Base-by-base conservation (phyloP, 2,888 invertebrate species). In the Charanyca ferruginea region DNA sequence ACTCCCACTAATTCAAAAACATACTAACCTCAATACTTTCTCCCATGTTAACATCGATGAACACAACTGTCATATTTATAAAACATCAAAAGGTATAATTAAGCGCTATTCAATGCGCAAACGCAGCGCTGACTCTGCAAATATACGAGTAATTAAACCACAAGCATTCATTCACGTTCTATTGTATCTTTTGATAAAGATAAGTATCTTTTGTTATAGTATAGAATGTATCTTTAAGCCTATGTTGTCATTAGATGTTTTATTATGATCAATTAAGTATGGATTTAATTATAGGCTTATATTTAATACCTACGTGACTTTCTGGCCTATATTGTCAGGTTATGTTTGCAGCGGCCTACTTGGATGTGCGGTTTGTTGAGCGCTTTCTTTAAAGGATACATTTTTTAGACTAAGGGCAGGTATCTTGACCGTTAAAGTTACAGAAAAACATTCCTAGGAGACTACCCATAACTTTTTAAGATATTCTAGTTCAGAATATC, bases 101-200 rank as follows among this genome's bases (percentile, higher is more conserved):
- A 82, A 79, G 68, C 58, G 16, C 77, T 57, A 83, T 83, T 82
- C 62, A 81, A 22, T 76, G 70, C 72, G 71, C 81, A 25, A 55
- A 63, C 74, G 49, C 66, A 55, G 41, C 47, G 66, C 71, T 83
- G 80, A 80, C 83, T 52, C 45, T 38, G 83, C 81, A 80, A 64
- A 74, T 80, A 47, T 54, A 35, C 42, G 57, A 28, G 77, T 74
- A 81, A 81, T 81, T 83, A 83, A 65, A 72, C 69, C 51, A 52
- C 79, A 74, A 53, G 72, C 79, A 77, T 83, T 83, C 66, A 83
- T 83, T 69, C 70, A 74, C 63, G 70, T 69, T 52, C 59, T 47
- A 72, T 81, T 82, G 71, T 79, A 54, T 66, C 64, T 65, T 67
- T 74, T 83, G 42, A 66, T 71, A 59, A 52, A 66, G 76, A 83